Evolutionary conservation across 2,888 invertebrate species (phyloP), one percentile per base, ranked within the genome.

Genomic region (Tenthredo amoena): DNA sequence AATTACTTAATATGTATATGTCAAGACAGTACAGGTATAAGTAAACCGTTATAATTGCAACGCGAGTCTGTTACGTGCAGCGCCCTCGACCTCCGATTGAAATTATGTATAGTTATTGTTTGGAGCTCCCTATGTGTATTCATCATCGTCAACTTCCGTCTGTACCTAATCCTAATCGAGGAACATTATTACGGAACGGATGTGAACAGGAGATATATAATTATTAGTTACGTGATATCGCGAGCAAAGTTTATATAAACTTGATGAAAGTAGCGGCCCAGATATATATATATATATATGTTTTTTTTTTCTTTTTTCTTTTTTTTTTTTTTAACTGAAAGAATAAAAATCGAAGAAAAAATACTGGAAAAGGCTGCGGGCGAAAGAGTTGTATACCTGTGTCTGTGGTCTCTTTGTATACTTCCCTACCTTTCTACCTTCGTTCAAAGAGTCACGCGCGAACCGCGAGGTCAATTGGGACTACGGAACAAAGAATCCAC

Each of bases 381-480:
- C 62, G 9, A 26, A 21, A 62, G 12, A 26, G 5, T 31, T 68
- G 6, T 34, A 34, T 68, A 68, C 18, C 68, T 68, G 34, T 18
- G 68, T 34, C 34, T 21, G 21, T 58, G 9, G 21, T 9, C 58
- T 58, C 58, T 21, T 21, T 5, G n/a, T 58, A 58, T 58, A 21
- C n/a, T 6, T 58, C 0, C 21, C 7, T 58, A 58, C 58, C 6
- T 21, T 9, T 0, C 15, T 68, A 34, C 34, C 68, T 31, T 68
- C 68, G 68, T 68, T 68, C 31, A 68, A 68, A 68, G 68, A 68
- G 68, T 68, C 68, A 68, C 68, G 68, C 18, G 68, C 68, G 68
- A 68, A 68, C 68, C 68, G 68, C 68, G 68, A 68, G 68, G 68
- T 68, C 68, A 68, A 68, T 68, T 68, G 34, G 68, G 34, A 34